Conservation (phyloP, 2,113 vertebrate species). For the Micronycteris hirsuta region DNA sequence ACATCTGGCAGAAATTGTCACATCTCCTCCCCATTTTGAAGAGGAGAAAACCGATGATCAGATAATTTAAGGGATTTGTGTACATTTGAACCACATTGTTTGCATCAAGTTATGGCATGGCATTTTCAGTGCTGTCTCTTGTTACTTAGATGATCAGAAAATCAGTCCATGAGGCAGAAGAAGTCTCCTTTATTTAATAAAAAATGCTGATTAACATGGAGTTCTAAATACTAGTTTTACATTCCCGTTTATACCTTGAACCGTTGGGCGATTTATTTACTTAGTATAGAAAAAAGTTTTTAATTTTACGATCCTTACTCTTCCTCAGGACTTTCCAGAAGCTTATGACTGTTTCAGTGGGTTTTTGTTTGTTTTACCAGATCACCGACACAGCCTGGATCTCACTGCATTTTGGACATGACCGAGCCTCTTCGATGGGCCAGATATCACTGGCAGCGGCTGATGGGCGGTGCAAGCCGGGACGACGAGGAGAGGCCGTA, state of each 20-base stretch:
- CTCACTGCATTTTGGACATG: conserved; percentile 25
- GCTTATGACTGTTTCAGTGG: not conserved
- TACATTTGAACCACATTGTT: not conserved
- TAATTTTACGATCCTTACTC: not conserved
- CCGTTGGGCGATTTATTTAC: not conserved
- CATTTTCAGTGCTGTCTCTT: not conserved
- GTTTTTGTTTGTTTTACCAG: conserved; percentile 45
- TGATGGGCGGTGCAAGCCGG: conserved; percentile 66
- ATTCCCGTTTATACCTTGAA: not conserved
- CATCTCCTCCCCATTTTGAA: not conserved
- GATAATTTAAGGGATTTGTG: not conserved
- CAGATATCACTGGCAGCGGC: conserved; percentile 79
- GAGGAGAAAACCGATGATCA: not conserved
- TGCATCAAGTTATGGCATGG: not conserved
- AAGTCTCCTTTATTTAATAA: not conserved
- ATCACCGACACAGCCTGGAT: not conserved
- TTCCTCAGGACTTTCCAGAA: not conserved
- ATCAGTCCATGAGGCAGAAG: not conserved
- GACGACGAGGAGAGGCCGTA: conserved; percentile 62
- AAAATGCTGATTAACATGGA: not conserved
- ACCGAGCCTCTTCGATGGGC: conserved; percentile 85
- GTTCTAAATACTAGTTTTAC: not conserved
- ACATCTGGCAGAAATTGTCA: too few relatives aligned
- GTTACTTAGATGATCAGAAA: not conserved
- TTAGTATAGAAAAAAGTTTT: not conserved